phyloP scores from a whole-genome alignment of 2,113 vertebrate genomes.

The Pteruthius melanotis region DNA sequence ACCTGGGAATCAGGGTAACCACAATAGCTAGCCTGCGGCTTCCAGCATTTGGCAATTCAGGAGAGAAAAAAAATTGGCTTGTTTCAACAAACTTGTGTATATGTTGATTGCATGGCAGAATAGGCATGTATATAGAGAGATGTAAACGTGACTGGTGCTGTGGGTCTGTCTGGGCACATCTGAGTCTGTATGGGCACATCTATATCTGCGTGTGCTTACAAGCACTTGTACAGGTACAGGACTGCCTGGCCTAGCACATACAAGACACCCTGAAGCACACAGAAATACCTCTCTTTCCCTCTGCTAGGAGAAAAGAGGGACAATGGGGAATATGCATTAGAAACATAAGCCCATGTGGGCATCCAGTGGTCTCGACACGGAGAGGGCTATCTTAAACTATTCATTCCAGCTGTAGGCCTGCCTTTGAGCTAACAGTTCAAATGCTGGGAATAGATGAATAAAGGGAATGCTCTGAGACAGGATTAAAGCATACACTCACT shows the following conservation, averaged over 20 bases:
- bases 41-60: neutral
- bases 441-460: neutral
- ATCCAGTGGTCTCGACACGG: neutral
- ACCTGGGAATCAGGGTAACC: constrained; percentile 37
- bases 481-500: neutral
- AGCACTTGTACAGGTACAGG: neutral
- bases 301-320: neutral
- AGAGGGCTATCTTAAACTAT: neutral
- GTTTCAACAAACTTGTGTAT: neutral
- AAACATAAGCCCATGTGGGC: neutral
- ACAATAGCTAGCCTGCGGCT: constrained; percentile 26
- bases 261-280: neutral
- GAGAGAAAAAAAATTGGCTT: neutral
- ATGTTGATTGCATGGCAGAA: neutral
- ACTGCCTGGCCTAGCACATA: neutral
- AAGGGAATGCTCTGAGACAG: neutral
- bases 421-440: neutral
- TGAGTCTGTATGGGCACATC: neutral
- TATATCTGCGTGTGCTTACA: neutral
- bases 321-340: neutral
- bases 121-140: neutral
- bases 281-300: neutral
- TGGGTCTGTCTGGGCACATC: neutral
- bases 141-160: neutral
- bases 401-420: neutral